Conservation (phyloP, 1,140 invertebrate species). For the Atta cephalotes region DNA sequence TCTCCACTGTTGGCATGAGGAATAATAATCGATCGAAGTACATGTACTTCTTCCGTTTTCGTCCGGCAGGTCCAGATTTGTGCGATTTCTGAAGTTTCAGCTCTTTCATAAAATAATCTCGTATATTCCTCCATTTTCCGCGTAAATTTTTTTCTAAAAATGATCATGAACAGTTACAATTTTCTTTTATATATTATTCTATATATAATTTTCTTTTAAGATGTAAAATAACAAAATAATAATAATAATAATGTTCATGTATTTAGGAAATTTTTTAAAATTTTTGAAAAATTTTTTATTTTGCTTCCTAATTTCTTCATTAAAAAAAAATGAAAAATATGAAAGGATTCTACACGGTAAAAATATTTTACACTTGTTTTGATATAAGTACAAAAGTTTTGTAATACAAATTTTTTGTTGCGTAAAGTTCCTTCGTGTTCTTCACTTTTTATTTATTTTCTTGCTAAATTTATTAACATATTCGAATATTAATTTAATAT, state of each 20-base stretch:
- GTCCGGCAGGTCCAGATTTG: slow-evolving; percentile 63
- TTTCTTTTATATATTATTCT: neutral
- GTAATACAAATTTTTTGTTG: too few species aligned
- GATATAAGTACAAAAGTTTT: too few species aligned
- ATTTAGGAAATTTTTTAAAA: neutral
- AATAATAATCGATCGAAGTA: slow-evolving; percentile 82
- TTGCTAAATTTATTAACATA: too few species aligned
- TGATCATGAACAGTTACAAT: neutral
- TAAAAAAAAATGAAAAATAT: neutral
- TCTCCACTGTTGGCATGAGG: slow-evolving; percentile 80
- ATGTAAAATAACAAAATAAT: neutral
- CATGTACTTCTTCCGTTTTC: slow-evolving; percentile 81
- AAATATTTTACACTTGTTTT: too few species aligned
- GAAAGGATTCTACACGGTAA: too few species aligned
- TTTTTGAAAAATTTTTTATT: neutral
- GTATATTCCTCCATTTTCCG: slow-evolving; percentile 83
- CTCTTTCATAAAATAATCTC: slow-evolving; percentile 84
- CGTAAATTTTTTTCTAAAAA: slow-evolving; percentile 82
- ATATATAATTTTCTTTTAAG: neutral
- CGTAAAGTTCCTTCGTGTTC: too few species aligned
- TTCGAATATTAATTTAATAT: too few species aligned
- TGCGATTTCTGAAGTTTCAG: slow-evolving; percentile 78
- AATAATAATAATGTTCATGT: neutral
- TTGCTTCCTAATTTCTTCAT: neutral
- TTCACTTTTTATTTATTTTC: too few species aligned